phyloP scores from a whole-genome alignment of 1,140 invertebrate genomes.

The Rhagoletis zephyria region DNA sequence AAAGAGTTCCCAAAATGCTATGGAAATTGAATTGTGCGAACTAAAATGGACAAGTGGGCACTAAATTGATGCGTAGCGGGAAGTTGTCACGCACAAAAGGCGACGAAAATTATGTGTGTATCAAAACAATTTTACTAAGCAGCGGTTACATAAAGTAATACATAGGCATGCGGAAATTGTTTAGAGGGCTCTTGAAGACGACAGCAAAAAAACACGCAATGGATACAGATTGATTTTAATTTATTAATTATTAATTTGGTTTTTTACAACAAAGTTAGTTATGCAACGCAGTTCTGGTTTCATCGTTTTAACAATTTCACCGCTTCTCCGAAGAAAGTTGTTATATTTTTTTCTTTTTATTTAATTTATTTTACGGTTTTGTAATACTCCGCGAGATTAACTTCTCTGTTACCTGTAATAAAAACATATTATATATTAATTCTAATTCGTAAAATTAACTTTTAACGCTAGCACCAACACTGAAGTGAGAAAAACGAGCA shows the following conservation, averaged over 20 bases:
- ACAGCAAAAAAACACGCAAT: not conserved
- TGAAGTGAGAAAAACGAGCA: not conserved
- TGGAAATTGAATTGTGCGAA: constrained; percentile 14
- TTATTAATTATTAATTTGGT: too few species aligned
- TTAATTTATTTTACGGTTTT: too few species aligned
- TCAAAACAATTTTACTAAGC: not conserved
- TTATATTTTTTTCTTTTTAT: too few species aligned
- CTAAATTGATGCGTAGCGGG: constrained; percentile 11
- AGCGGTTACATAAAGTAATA: not conserved
- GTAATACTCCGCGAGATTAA: too few species aligned
- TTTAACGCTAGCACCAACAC: not conserved
- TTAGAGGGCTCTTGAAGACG: not conserved
- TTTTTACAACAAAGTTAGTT: too few species aligned
- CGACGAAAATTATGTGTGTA: constrained; percentile 24
- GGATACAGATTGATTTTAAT: too few species aligned
- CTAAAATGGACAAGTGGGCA: not conserved
- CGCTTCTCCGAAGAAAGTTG: too few species aligned
- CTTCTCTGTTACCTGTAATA: too few species aligned
- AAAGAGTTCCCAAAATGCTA: not conserved
- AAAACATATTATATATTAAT: not conserved
- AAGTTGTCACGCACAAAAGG: constrained; percentile 32
- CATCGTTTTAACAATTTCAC: too few species aligned
- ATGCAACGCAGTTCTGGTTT: too few species aligned
- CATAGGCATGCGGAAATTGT: not conserved
- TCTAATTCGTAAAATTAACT: constrained; percentile 15